Evolutionary conservation across 2,113 vertebrate species (phyloP).

Genomic region (Corapipo altera): DNA sequence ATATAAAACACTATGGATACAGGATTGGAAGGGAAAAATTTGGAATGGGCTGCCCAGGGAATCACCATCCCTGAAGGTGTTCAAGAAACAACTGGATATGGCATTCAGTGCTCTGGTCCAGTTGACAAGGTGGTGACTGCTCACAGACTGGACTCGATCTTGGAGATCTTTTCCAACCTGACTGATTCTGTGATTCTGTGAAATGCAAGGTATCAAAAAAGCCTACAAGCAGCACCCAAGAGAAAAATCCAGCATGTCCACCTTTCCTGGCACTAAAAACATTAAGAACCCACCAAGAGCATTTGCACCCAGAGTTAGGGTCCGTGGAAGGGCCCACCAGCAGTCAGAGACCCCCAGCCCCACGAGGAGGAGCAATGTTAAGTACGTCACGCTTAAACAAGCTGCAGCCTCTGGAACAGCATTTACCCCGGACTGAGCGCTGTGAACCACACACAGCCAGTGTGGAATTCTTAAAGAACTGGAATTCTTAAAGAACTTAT

Average conservation of each 20-base stretch:
- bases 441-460: background rate
- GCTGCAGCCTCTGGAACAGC: background rate
- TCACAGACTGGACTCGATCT: too few species aligned
- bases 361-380: background rate
- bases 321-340: accelerated
- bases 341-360: background rate
- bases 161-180: background rate
- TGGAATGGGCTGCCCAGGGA: background rate
- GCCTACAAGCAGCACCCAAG: background rate
- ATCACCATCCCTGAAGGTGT: background rate
- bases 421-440: background rate
- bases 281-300: background rate
- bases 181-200: background rate
- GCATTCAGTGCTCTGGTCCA: too few species aligned
- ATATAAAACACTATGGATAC: accelerated
- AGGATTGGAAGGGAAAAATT: background rate
- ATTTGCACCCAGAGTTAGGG: too few species aligned
- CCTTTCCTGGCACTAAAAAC: background rate
- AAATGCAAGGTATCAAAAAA: background rate
- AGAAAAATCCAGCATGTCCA: background rate
- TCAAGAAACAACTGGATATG: background rate
- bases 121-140: background rate
- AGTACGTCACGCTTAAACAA: background rate
- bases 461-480: background rate
- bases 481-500: background rate